phyloP scores from a whole-genome alignment of 2,797 vertebrate genomes.

The Rousettus madagascariensis region DNA sequence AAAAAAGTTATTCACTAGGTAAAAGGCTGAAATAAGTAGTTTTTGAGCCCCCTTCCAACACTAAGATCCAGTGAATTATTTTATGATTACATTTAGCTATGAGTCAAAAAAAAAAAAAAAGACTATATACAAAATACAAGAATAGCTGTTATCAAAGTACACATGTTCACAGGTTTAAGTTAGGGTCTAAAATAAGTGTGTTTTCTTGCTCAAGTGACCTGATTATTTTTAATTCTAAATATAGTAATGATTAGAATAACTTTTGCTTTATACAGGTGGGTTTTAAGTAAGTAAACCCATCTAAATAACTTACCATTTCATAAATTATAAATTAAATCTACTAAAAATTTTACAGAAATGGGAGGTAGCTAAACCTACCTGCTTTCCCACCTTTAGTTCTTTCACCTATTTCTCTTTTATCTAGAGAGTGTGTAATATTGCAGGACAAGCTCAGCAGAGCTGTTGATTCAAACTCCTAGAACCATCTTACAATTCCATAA shows the following conservation, averaged over 20 bases:
- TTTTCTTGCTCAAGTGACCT: not conserved
- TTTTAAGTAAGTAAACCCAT: not conserved
- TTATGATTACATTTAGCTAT: slow-evolving; percentile 11
- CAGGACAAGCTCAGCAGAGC: not conserved
- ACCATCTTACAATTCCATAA: not conserved
- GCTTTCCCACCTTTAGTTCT: not conserved
- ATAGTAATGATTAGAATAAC: not conserved
- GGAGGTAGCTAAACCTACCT: not conserved
- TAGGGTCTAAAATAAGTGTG: not conserved
- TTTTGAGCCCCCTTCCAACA: not conserved
- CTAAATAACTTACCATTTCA: not conserved
- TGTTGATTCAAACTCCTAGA: not conserved
- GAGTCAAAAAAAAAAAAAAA: not conserved
- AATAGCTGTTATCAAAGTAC: not conserved
- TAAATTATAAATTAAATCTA: not conserved
- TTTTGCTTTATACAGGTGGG: not conserved
- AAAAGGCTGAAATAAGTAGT: not conserved
- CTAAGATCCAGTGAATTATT: slow-evolving; percentile 36
- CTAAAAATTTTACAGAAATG: not conserved
- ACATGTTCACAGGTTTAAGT: not conserved
- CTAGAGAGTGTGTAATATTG: not conserved
- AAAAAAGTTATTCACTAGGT: not conserved
- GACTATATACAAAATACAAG: not conserved
- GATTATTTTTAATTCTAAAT: not conserved
- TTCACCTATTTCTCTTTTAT: not conserved